phyloP scores from a whole-genome alignment of 2,888 invertebrate genomes.

The Hydroisotoma schaefferi region DNA sequence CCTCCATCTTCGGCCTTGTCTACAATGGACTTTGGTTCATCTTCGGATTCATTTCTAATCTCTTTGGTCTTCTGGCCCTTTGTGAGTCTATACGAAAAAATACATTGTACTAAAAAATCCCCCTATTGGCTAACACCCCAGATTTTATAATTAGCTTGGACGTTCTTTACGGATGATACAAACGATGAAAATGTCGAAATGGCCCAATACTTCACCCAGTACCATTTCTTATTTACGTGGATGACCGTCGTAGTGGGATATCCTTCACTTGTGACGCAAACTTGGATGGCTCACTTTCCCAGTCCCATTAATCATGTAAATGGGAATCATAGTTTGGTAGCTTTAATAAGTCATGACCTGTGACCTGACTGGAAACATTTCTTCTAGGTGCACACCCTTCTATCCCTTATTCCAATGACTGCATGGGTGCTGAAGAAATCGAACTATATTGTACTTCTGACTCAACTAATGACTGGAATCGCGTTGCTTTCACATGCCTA shows the following conservation, averaged over 20 bases:
- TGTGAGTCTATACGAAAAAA: background rate
- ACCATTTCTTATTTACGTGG: constrained; percentile 28
- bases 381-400: constrained; percentile 4
- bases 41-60: constrained; percentile 13
- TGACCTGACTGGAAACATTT: no score
- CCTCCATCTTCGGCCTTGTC: constrained; percentile 2
- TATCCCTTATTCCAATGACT: constrained; percentile 23
- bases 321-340: background rate
- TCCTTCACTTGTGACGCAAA: constrained; percentile 27
- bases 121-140: no score
- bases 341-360: no score
- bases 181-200: constrained; percentile 11
- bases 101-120: background rate
- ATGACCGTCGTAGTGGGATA: constrained; percentile 31
- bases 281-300: constrained; percentile 26
- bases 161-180: no score
- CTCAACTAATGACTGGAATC: constrained; percentile 17
- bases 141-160: no score
- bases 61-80: constrained; percentile 20
- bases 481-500: constrained; percentile 20
- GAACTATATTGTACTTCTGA: constrained; percentile 13
- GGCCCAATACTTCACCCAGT: constrained; percentile 13
- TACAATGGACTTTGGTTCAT: constrained; percentile 26
- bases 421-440: constrained; percentile 20
- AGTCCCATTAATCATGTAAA: background rate